A percentile compares a stretch with the other conserved stretches of the same genome.
Evolutionary conservation across 2,888 invertebrate genomes (phyloP).

Genomic region (Metopia argyrocephala): DNA sequence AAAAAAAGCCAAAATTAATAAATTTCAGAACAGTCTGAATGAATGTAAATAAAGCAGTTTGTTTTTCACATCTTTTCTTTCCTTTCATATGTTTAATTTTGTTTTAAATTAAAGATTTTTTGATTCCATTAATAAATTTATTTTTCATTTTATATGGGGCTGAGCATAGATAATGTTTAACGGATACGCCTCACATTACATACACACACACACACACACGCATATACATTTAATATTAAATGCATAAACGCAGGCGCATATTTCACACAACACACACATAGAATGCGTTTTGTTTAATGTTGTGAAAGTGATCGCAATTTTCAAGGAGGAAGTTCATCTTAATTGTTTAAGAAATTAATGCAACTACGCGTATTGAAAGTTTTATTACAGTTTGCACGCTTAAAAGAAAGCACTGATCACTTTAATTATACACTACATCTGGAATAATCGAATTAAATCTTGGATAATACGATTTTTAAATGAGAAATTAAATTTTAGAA

Average conservation of each 20-base stretch:
- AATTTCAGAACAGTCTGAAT: background rate
- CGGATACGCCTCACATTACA: slow-evolving; percentile 40
- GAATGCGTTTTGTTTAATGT: background rate
- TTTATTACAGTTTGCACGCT: background rate
- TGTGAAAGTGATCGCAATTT: slow-evolving; percentile 49
- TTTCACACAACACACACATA: background rate
- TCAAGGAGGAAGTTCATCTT: slow-evolving; percentile 23
- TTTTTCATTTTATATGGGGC: slow-evolving; percentile 39
- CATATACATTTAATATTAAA: background rate
- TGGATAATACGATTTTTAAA: background rate
- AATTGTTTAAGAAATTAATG: slow-evolving; percentile 26
- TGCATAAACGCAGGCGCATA: background rate
- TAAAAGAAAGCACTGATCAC: background rate
- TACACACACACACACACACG: too few relatives aligned
- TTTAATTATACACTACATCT: background rate
- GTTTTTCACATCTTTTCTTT: too few relatives aligned
- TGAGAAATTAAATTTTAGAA: background rate
- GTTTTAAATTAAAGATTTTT: slow-evolving; percentile 45
- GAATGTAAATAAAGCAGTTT: slow-evolving; percentile 41
- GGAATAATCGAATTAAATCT: background rate
- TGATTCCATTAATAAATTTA: slow-evolving; percentile 36
- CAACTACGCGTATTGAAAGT: background rate
- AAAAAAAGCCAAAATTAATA: too few relatives aligned
- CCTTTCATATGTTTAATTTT: background rate
- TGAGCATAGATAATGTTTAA: slow-evolving; percentile 55